Percentiles rank a stretch among this genome's conserved stretches.
Evolutionary conservation across 2,797 vertebrate species (phyloP).

Genomic region (Melanotaenia maccullochi): DNA sequence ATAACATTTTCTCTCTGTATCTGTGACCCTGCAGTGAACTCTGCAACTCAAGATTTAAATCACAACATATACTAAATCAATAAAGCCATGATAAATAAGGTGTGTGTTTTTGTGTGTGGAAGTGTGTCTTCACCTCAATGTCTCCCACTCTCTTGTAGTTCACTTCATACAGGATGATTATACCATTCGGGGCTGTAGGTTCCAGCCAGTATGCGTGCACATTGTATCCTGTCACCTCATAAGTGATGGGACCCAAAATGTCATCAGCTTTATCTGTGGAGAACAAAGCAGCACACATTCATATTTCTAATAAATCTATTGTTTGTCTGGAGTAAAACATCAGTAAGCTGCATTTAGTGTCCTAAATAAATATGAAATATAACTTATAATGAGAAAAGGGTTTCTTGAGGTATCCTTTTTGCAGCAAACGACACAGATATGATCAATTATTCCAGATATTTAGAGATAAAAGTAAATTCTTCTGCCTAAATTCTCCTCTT

Average conservation of each 20-base stretch:
- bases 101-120: conserved; percentile 12
- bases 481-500: background rate
- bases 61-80: conserved; percentile 1
- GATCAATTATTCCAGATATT: too few species aligned
- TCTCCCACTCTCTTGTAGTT: conserved; percentile 91
- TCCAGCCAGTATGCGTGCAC: conserved; percentile 92
- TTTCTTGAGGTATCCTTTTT: too few species aligned
- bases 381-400: background rate
- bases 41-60: conserved; percentile 1
- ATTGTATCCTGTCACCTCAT: conserved; percentile 85
- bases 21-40: conserved; percentile 28
- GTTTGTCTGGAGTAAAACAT: conserved; percentile 2
- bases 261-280: conserved; percentile 92
- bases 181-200: conserved; percentile 89
- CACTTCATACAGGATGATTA: conserved; percentile 96
- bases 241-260: conserved; percentile 84
- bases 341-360: background rate
- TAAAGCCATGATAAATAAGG: conserved; percentile 19
- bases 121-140: conserved; percentile 85
- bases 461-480: background rate
- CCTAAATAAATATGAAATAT: background rate
- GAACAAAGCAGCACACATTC: conserved; percentile 5
- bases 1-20: conserved; percentile 8
- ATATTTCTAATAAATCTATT: background rate
- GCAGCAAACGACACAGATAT: background rate